Percentiles rank a stretch among this genome's conserved stretches.
Conservation (phyloP, 2,888 invertebrate species). For the Brachylomia viminalis region DNA sequence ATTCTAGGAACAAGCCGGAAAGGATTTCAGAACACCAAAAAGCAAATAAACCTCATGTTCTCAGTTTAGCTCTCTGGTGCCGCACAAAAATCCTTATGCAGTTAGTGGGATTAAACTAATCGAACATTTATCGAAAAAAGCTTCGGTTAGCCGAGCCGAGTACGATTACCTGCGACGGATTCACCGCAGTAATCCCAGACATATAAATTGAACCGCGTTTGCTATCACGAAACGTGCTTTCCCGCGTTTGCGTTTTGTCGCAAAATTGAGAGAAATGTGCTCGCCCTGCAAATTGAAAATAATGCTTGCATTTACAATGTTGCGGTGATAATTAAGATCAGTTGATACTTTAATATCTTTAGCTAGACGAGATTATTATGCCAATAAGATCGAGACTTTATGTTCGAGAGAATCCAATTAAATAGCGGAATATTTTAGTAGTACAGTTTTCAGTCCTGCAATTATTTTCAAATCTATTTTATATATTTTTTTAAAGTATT, state of each 20-base stretch:
- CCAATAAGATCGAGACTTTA: constrained; percentile 11
- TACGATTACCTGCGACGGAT: constrained; percentile 28
- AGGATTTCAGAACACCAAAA: not conserved
- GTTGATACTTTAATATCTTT: constrained; percentile 15
- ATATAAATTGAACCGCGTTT: constrained; percentile 48
- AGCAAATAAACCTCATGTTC: not conserved
- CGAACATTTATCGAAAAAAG: constrained; percentile 61
- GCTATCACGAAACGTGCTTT: constrained; percentile 21
- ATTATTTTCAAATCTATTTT: not conserved
- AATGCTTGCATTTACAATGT: constrained; percentile 35
- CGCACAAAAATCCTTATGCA: constrained; percentile 7
- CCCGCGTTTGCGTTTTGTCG: constrained; percentile 31
- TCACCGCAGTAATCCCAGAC: constrained; percentile 42
- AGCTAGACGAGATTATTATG: constrained; percentile 10
- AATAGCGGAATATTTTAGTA: not conserved
- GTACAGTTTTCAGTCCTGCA: not conserved
- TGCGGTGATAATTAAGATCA: constrained; percentile 15
- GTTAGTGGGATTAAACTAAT: constrained; percentile 52
- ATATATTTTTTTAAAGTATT: not conserved
- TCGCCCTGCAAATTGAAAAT: constrained; percentile 55
- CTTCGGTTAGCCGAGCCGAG: constrained; percentile 39
- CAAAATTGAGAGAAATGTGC: constrained; percentile 36
- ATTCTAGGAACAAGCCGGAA: not conserved
- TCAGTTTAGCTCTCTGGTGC: not conserved
- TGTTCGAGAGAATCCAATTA: not conserved